Percentiles rank a stretch among this genome's conserved stretches.
These are phyloP conservation scores for Leptinotarsa defecta DNA, from an alignment of 1,140 invertebrate species.

Conservation along the genomic window DNA sequence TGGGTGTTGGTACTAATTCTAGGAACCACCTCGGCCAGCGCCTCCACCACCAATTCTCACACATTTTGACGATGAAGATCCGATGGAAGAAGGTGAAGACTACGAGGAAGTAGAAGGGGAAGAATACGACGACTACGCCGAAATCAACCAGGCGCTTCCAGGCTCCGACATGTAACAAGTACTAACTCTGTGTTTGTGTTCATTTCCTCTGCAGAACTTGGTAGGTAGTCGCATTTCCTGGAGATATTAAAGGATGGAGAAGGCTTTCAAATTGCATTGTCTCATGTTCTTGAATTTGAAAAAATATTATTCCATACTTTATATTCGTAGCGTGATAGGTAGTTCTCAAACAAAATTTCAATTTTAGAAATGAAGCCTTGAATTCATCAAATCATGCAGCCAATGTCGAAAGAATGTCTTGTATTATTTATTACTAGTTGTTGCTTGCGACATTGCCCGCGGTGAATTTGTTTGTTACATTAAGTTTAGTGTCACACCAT, in stretches of 20 bases:
- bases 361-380: too few relatives aligned
- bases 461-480: too few relatives aligned
- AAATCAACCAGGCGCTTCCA: constrained; percentile 54
- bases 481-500: too few relatives aligned
- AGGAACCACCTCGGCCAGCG: constrained; percentile 51
- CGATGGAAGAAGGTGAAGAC: constrained; percentile 57
- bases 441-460: too few relatives aligned
- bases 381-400: too few relatives aligned
- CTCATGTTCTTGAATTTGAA: too few relatives aligned
- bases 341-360: too few relatives aligned
- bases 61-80: constrained; percentile 54
- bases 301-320: too few relatives aligned
- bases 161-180: constrained; percentile 10
- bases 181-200: constrained; percentile 20
- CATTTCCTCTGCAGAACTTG: neutral
- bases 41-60: constrained; percentile 47
- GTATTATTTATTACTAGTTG: too few relatives aligned
- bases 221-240: neutral
- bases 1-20: constrained; percentile 43
- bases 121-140: constrained; percentile 64
- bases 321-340: too few relatives aligned
- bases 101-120: constrained; percentile 60
- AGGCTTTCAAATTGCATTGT: neutral
- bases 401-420: too few relatives aligned
- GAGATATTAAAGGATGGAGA: neutral